Evolutionary conservation across 2,113 vertebrate genomes (phyloP), one percentile per base, ranked within the genome.

Genomic region (Percopsis transmontana): DNA sequence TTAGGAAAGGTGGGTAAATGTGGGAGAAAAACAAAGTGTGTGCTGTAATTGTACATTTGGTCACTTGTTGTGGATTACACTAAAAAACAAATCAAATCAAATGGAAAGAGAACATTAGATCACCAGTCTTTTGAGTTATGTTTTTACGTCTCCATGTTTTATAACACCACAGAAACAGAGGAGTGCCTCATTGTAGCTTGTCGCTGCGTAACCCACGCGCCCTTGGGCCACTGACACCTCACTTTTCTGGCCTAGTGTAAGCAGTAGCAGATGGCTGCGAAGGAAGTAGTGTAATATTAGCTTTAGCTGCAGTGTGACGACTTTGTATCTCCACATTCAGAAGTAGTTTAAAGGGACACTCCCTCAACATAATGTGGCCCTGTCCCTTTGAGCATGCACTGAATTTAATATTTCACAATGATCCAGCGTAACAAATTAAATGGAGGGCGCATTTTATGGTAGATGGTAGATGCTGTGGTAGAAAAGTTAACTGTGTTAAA

Each of bases 231-330:
- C 42, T 66, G 66, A 82, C 41, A 70, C 51, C 19, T 51, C 58
- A 23, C 8, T 38, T 39, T 1, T 40, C 40, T 81, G 66, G 64
- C 52, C 47, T 50, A 21, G 27, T 55, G 40, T 63, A 61, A 74
- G 54, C 66, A 39, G 13, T 70, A 51, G 72, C 82, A 84, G 80
- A 86, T 83, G 82, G 68, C 51, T 33, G 56, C 33, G 48, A 40
- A 45, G 27, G 42, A 66, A 45, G 54, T 15, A 33, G 5, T 50
- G 58, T 16, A 18, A 15, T 27, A 12, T 24, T 3, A 20, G 39
- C 9, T 58, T 20, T 38, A 20, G n/a, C 53, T n/a, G n/a, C n/a
- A n/a, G n/a, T n/a, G 8, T 33, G 27, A 7, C 27, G 5, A 33
- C 0, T 33, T 33, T 33, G 27, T 23, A 50, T 47, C 33, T 48